phyloP scores from a whole-genome alignment of 35 echinoderm and acorn worm species.

The Ptychodera flava region DNA sequence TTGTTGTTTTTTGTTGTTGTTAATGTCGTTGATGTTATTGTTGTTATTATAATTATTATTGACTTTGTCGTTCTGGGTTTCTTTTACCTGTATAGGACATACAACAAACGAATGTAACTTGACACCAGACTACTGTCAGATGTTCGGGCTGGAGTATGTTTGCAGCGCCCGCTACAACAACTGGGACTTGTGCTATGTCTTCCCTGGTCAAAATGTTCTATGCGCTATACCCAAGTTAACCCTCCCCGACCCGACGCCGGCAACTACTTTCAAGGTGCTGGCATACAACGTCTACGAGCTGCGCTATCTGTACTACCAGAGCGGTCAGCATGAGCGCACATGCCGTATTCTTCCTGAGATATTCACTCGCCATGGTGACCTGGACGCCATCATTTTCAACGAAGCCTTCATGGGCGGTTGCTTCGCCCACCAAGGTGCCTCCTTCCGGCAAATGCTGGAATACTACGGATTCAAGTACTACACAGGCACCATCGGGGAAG shows the following conservation, averaged over 20 bases:
- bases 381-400: constrained; percentile 85
- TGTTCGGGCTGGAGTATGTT: not conserved
- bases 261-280: constrained; percentile 43
- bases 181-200: not conserved
- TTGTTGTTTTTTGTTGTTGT: too few species aligned
- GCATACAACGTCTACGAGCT: constrained; percentile 93
- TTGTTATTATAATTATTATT: too few species aligned
- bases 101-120: constrained; percentile 30
- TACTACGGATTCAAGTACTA: constrained; percentile 73
- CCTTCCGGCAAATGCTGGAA: constrained; percentile 56
- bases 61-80: too few species aligned
- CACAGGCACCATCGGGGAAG: constrained; percentile 52
- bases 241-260: not conserved
- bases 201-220: not conserved
- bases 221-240: not conserved
- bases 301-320: constrained; percentile 73
- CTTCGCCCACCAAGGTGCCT: constrained; percentile 47
- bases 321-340: constrained; percentile 78
- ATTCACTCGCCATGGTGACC: constrained; percentile 60
- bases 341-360: constrained; percentile 73
- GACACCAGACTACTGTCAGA: not conserved
- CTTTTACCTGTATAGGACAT: constrained; percentile 3
- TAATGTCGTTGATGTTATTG: too few species aligned
- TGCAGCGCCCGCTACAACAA: not conserved
- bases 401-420: constrained; percentile 95